Evolutionary conservation across 2,888 invertebrate species (phyloP), one percentile per base, ranked within the genome.

Genomic region (Anoplius nigerrimus): DNA sequence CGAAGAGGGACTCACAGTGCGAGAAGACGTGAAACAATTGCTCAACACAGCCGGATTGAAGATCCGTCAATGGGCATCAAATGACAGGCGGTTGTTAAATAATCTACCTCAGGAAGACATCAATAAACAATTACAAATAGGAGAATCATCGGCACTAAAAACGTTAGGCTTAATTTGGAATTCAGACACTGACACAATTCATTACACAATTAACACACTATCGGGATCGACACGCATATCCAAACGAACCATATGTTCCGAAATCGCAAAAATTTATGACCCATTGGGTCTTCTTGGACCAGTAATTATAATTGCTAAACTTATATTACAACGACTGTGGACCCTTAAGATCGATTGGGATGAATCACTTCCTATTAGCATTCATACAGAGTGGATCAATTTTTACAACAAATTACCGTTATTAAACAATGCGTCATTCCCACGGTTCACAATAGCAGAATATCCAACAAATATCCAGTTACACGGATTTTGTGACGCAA

Each of bases 401-500:
- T 54, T 11, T n/a, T 13, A 15, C 6, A n/a, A n/a, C 2, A 5
- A 58, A 15, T n/a, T 58, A 21, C 18, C 15, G 15, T 11, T 22
- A 46, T 46, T 58, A 4, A 45, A 45, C 2, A 11, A 58, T 21
- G 0, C 1, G n/a, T 5, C 16, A 3, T 4, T 59, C 20, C 11
- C 51, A n/a, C 57, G 57, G 11, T 6, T 8, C 0, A 3, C 22
- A 0, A 8, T 58, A 0, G 15, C 11, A 3, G 18, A 11, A 0
- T 48, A 51, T 18, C 16, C 21, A 5, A 18, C 18, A 16, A 11
- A 24, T 16, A 42, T 48, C 2, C 24, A n/a, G n/a, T 0, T 59
- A 11, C 59, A 59, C 16, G 59, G 59, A 0, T 59, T 59, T 43
- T 15, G 46, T 18, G 59, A 59, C 13, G 59, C 59, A 3, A 46